Conservation (phyloP, 2,888 invertebrate species). For the Pterostichus madidus region DNA sequence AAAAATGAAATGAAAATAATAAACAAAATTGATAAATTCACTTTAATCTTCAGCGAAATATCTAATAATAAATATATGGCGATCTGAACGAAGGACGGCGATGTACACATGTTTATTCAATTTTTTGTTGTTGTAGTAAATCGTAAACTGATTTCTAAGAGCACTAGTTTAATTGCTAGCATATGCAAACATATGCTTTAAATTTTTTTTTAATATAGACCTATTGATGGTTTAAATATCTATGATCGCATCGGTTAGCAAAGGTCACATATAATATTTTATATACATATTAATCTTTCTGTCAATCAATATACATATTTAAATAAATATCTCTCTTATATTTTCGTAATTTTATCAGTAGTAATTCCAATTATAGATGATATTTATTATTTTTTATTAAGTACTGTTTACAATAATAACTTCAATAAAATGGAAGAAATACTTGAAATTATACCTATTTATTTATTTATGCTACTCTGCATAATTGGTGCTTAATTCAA, state of each 20-base stretch:
- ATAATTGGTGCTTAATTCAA: too few species aligned
- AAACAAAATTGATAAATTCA: too few species aligned
- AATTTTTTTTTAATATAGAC: not conserved
- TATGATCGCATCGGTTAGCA: not conserved
- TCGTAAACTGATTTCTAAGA: not conserved
- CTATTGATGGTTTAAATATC: slow-evolving; percentile 7
- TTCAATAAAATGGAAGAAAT: too few species aligned
- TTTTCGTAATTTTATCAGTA: not conserved
- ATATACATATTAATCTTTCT: not conserved
- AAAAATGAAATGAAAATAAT: not conserved
- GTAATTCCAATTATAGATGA: too few species aligned
- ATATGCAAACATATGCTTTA: not conserved
- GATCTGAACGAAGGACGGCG: not conserved
- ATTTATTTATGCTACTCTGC: too few species aligned
- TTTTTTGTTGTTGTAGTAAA: not conserved
- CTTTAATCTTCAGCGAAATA: not conserved
- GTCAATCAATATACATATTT: not conserved
- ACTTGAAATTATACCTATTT: too few species aligned
- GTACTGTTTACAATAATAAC: too few species aligned
- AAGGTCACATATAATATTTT: not conserved
- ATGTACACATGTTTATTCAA: not conserved
- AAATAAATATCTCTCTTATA: not conserved
- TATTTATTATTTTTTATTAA: too few species aligned
- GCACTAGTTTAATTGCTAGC: not conserved
- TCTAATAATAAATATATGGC: not conserved